Percentiles rank a stretch among this genome's conserved stretches.
phyloP scores from a whole-genome alignment of 2,113 vertebrate species.

The Tychaedon coryphoeus region DNA sequence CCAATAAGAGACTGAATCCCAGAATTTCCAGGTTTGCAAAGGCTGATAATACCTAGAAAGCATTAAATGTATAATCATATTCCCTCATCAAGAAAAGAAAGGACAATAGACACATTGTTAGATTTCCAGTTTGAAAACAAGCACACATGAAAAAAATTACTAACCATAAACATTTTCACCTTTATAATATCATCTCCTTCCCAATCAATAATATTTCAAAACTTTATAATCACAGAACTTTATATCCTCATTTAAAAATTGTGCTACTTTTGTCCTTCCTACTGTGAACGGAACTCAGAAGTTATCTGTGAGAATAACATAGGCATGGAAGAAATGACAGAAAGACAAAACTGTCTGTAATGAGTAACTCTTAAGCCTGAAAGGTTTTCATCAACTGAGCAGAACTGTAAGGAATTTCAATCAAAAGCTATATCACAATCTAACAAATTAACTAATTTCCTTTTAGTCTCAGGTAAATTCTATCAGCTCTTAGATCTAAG shows the following conservation, averaged over 20 bases:
- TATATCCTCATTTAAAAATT: background rate
- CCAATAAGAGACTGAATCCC: constrained; percentile 98
- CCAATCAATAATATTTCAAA: background rate
- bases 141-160: background rate
- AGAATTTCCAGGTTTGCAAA: constrained; percentile 95
- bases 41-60: constrained; percentile 91
- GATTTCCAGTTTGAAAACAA: background rate
- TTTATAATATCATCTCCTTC: background rate
- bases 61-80: background rate
- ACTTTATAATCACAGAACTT: background rate
- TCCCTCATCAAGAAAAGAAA: background rate
- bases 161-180: background rate
- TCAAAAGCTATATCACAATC: background rate
- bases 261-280: background rate
- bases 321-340: background rate
- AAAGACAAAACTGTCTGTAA: background rate
- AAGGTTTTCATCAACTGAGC: background rate
- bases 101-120: background rate
- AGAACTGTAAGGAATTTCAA: background rate
- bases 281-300: background rate
- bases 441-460: background rate
- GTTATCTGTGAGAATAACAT: background rate
- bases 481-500: background rate
- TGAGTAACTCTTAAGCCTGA: background rate
- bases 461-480: background rate